Conservation (phyloP, 2,797 vertebrate species). For the Tenualosa thibaudeaui region DNA sequence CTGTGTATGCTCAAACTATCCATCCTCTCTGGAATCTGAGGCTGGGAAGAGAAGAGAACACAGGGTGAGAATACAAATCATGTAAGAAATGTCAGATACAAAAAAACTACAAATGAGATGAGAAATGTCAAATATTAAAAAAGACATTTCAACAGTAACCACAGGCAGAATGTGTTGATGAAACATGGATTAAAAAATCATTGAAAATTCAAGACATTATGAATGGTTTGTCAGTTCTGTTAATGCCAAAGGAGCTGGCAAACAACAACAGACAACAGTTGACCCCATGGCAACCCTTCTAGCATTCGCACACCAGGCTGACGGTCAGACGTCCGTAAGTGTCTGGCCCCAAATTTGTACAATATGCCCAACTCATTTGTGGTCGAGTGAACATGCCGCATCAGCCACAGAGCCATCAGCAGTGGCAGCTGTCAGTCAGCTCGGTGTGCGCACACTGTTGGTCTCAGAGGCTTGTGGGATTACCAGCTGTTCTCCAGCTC, state of each 20-base stretch:
- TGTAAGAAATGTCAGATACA: slow-evolving; percentile 15
- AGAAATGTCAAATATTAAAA: neutral
- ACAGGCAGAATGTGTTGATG: neutral
- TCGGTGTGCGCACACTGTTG: no score
- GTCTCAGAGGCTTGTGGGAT: neutral
- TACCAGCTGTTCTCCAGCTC: slow-evolving; percentile 76
- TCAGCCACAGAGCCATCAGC: no score
- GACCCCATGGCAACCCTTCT: no score
- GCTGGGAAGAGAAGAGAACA: slow-evolving; percentile 54
- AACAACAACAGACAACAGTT: neutral
- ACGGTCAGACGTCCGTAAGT: no score
- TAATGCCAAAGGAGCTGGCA: neutral
- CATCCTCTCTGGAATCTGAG: slow-evolving; percentile 79
- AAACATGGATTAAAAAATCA: no score
- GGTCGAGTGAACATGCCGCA: no score
- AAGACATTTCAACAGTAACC: neutral
- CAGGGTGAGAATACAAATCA: slow-evolving; percentile 37
- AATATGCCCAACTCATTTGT: no score
- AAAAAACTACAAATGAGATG: slow-evolving; percentile 43
- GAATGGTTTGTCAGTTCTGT: no score
- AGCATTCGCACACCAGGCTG: no score
- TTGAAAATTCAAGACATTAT: no score
- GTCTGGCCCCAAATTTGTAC: no score
- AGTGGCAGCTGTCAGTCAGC: no score
- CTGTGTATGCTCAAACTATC: slow-evolving; percentile 69